Conservation (phyloP, 1,140 invertebrate genomes). For the Drosophila insularis region DNA sequence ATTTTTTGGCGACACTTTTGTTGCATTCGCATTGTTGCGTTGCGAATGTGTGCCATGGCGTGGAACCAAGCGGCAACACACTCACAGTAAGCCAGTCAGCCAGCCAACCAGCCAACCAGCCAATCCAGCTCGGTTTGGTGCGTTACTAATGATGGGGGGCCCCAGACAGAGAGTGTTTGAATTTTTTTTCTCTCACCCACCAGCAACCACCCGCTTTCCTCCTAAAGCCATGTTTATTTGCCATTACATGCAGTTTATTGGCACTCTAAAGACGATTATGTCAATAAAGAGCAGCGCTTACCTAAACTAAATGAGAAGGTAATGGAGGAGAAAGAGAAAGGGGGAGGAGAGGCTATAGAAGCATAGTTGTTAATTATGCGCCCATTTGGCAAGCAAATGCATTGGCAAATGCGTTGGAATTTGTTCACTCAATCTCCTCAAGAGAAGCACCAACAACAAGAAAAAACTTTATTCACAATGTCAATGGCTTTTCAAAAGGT, state of each 20-base stretch:
- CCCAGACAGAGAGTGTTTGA: background rate
- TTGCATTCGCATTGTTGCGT: constrained; percentile 58
- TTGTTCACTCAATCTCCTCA: background rate
- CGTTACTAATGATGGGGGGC: constrained; percentile 66
- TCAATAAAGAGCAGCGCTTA: constrained; percentile 47
- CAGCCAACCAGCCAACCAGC: background rate
- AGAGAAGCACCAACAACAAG: background rate
- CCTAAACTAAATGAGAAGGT: background rate
- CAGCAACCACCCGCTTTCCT: background rate
- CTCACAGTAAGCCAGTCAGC: background rate
- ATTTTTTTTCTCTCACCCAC: background rate
- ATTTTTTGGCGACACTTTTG: constrained; percentile 66
- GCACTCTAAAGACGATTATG: constrained; percentile 63
- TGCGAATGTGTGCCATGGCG: constrained; percentile 48
- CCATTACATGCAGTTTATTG: constrained; percentile 72
- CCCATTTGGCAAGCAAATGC: constrained; percentile 38
- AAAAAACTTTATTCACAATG: constrained; percentile 25
- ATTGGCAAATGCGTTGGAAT: constrained; percentile 39
- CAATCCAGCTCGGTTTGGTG: constrained; percentile 37
- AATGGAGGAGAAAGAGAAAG: background rate
- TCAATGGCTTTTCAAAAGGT: constrained; percentile 38
- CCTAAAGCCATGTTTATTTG: background rate
- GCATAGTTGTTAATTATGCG: constrained; percentile 30
- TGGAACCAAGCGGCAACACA: constrained; percentile 69
- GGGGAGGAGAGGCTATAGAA: too few relatives aligned